Evolutionary conservation across 2,113 vertebrate species (phyloP).

Genomic region (Hyaena hyaena): DNA sequence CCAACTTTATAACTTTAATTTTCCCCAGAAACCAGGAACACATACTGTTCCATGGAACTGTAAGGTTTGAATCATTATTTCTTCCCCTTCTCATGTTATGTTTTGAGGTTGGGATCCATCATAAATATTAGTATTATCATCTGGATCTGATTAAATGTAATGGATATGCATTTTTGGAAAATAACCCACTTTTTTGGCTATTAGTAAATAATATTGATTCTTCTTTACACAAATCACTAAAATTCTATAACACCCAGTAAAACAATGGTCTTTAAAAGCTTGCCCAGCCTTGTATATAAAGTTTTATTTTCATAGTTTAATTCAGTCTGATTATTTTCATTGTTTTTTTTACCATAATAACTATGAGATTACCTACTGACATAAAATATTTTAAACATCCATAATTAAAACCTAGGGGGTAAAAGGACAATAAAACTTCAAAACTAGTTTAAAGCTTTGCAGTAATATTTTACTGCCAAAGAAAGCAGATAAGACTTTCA

Average conservation of each 20-base stretch:
- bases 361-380: conserved; percentile 61
- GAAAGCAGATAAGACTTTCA: conserved; percentile 74
- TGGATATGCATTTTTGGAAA: conserved; percentile 62
- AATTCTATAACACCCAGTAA: conserved; percentile 74
- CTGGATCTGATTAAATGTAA: conserved; percentile 50
- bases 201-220: conserved; percentile 73
- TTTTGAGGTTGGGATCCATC: conserved; percentile 13
- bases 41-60: background rate
- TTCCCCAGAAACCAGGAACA: conserved; percentile 45
- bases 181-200: conserved; percentile 48
- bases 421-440: conserved; percentile 74
- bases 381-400: conserved; percentile 71
- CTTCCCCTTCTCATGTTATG: conserved; percentile 21
- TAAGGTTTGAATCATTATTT: conserved; percentile 36
- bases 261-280: conserved; percentile 63
- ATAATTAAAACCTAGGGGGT: conserved; percentile 70
- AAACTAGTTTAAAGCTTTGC: conserved; percentile 68
- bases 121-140: conserved; percentile 64
- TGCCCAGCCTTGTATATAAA: conserved; percentile 35
- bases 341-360: conserved; percentile 57
- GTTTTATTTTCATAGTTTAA: conserved; percentile 66
- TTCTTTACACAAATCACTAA: conserved; percentile 59
- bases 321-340: conserved; percentile 67
- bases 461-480: conserved; percentile 61
- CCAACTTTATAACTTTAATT: conserved; percentile 44